These are phyloP conservation scores for Scomber scombrus DNA, from an alignment of 2,113 vertebrate genomes.

Conservation along the genomic window DNA sequence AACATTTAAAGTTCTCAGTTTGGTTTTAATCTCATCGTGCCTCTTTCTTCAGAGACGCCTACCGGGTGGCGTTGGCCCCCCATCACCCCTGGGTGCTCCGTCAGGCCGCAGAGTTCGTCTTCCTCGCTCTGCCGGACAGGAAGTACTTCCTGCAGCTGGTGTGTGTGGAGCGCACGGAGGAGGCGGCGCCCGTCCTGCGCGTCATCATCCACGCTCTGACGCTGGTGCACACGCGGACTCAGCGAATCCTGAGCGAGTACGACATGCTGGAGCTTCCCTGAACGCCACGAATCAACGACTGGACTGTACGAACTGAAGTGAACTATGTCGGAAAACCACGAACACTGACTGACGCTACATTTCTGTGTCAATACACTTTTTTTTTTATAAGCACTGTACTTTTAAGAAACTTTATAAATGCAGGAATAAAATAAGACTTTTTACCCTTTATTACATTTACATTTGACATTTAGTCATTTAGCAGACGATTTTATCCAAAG, in stretches of 20 bases:
- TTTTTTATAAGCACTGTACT: no score
- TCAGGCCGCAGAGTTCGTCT: slow-evolving; percentile 84
- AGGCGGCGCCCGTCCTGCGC: slow-evolving; percentile 74
- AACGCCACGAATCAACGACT: neutral
- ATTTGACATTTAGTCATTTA: no score
- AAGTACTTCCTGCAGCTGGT: slow-evolving; percentile 81
- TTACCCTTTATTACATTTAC: no score
- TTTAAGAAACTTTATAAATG: no score
- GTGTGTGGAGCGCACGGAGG: slow-evolving; percentile 71
- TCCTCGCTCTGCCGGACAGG: slow-evolving; percentile 85
- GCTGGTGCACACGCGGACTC: slow-evolving; percentile 60
- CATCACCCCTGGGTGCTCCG: slow-evolving; percentile 89
- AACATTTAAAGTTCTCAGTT: no score
- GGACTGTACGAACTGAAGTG: no score
- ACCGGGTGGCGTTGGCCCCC: slow-evolving; percentile 82
- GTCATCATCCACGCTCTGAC: slow-evolving; percentile 67
- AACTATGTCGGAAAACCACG: no score
- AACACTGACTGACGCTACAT: no score
- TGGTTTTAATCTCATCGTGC: no score
- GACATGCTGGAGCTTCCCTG: slow-evolving; percentile 74
- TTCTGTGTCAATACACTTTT: no score
- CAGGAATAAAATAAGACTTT: no score
- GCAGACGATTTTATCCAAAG: no score
- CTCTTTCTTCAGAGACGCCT: slow-evolving; percentile 79
- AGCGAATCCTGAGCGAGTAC: slow-evolving; percentile 59